These are phyloP conservation scores for Sipha flava DNA, from an alignment of 1,140 invertebrate species.

Conservation along the genomic window DNA sequence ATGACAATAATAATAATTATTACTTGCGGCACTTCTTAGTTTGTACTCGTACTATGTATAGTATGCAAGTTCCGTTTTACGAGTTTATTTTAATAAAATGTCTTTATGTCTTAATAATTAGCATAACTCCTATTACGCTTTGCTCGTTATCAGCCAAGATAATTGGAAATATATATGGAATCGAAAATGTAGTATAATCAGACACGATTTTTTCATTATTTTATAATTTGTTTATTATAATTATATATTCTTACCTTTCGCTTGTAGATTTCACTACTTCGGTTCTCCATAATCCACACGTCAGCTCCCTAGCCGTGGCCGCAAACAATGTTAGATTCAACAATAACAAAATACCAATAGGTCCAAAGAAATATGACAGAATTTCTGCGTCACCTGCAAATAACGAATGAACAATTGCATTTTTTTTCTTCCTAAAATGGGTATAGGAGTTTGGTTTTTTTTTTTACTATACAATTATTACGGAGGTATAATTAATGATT, in stretches of 20 bases:
- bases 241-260: conserved; percentile 53
- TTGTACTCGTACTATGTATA: too few species aligned
- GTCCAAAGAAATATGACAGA: conserved; percentile 71
- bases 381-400: conserved; percentile 61
- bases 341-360: conserved; percentile 63
- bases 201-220: background rate
- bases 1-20: background rate
- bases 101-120: background rate
- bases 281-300: conserved; percentile 75
- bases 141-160: background rate
- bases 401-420: conserved; percentile 31
- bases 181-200: background rate
- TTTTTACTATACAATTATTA: background rate
- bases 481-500: background rate
- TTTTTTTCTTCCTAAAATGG: background rate
- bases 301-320: conserved; percentile 70
- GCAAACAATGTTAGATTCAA: conserved; percentile 69
- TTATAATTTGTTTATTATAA: too few species aligned
- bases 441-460: background rate
- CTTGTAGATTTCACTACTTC: conserved; percentile 79
- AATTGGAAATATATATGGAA: background rate
- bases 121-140: background rate
- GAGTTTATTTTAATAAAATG: background rate
- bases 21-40: background rate
- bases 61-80: background rate